Conservation (phyloP, 2,113 vertebrate species). For the Oryzias melastigma region DNA sequence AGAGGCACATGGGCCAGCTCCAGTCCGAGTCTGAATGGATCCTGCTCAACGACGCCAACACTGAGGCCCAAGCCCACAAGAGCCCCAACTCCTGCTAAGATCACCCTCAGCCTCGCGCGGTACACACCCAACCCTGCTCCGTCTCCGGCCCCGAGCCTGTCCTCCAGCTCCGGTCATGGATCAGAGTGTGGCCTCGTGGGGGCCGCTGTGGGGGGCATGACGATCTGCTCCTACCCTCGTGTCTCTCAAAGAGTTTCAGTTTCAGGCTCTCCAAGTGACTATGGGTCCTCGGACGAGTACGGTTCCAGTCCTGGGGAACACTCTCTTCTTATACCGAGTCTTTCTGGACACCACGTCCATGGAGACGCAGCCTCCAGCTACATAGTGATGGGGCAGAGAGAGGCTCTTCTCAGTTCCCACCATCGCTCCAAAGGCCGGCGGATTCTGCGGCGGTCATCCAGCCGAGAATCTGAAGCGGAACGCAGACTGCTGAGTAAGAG, state of each 20-base stretch:
- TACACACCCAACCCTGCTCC: conserved; percentile 78
- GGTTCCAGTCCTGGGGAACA: conserved; percentile 80
- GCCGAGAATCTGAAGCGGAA: conserved; percentile 74
- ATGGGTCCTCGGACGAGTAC: conserved; percentile 83
- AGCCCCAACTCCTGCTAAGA: conserved; percentile 80
- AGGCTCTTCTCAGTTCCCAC: conserved; percentile 62
- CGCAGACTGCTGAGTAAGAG: conserved; percentile 74
- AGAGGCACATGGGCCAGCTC: conserved; percentile 75
- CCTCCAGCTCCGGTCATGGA: conserved; percentile 80
- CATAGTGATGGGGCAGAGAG: conserved; percentile 77
- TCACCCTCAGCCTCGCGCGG: conserved; percentile 77
- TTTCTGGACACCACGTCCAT: conserved; percentile 64
- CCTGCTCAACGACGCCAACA: conserved; percentile 79
- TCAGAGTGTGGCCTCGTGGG: conserved; percentile 78
- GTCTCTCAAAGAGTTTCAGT: conserved; percentile 78
- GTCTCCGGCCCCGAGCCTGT: conserved; percentile 71
- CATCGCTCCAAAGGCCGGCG: conserved; percentile 72
- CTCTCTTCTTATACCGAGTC: conserved; percentile 69
- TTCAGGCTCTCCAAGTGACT: conserved; percentile 80
- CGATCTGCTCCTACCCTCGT: conserved; percentile 75
- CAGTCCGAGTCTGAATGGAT: conserved; percentile 79
- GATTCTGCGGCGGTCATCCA: conserved; percentile 73
- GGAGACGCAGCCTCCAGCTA: conserved; percentile 75
- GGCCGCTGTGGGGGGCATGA: conserved; percentile 73
- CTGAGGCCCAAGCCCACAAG: conserved; percentile 76